Evolutionary conservation across 2,797 vertebrate species (phyloP), one percentile per base, ranked within the genome.

Genomic region (Pyrocephalus nanus): DNA sequence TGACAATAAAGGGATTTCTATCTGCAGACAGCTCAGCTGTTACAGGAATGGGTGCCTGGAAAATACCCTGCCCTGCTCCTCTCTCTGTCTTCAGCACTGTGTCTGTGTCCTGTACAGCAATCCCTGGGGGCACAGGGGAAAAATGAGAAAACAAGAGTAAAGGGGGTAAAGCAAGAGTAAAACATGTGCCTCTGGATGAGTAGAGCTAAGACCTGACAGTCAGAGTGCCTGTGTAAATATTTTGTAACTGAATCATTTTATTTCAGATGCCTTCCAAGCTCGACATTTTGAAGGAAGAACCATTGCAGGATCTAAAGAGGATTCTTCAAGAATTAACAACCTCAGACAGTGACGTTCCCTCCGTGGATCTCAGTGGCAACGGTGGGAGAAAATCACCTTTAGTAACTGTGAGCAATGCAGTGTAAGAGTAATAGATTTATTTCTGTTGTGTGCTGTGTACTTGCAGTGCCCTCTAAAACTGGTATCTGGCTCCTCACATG

Each of bases 301-400:
- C 98, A 2, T 12, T 97, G 58, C 88, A 89, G 51, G 97, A 98
- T 91, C 90, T 98, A 30, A 96, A 97, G 84, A 98, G 97, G 89
- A 97, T 98, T 53, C 92, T 98, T 86, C 96, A 96, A 77, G 98
- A 98, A 73, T 61, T 98, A 74, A 95, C 47, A 88, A 97, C 74
- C 85, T 97, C 97, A 78, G 97, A 97, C 84, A 97, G 96, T 15
- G 97, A 97, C 87, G 91, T 97, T 34, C 92, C 69, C 7, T 29
- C 86, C 0, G 17, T 85, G 54, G 65, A 94, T 34, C 82, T 94
- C 36, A 69, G 85, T 64, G 91, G 91, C 11, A 73, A 30, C 6
- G 57, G 34, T 11, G 78, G 69, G 48, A 93, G n/a, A 80, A 72
- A 48, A 15, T 84, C 51, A 0, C 50, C 88, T 6, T 45, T 77